A percentile compares a stretch with the other conserved stretches of the same genome.
phyloP scores from a whole-genome alignment of 2,113 vertebrate species.

The Neodontobutis hainanensis region DNA sequence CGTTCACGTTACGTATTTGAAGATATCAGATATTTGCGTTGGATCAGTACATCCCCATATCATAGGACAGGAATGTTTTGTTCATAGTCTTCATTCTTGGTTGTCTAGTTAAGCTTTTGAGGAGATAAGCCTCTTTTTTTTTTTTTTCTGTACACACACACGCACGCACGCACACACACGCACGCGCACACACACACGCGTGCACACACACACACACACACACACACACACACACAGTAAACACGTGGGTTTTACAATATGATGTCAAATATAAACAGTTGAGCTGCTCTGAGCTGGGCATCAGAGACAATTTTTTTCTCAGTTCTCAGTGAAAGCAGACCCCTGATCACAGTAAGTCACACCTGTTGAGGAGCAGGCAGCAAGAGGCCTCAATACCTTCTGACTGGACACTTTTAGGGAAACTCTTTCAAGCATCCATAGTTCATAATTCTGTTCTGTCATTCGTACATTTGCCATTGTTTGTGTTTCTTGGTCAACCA shows the following conservation, averaged over 20 bases:
- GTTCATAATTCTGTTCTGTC: slow-evolving; percentile 30
- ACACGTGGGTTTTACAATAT: slow-evolving; percentile 64
- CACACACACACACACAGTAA: slow-evolving; percentile 60
- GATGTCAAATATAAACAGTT: slow-evolving; percentile 52
- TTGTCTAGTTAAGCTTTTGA: slow-evolving; percentile 55
- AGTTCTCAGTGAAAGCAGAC: slow-evolving; percentile 38
- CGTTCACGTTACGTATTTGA: background rate
- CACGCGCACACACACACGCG: slow-evolving; percentile 43
- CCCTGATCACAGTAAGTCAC: slow-evolving; percentile 51
- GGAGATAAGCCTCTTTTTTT: slow-evolving; percentile 26
- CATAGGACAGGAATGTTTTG: slow-evolving; percentile 1
- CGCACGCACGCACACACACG: slow-evolving; percentile 52
- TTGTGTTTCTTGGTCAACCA: slow-evolving; percentile 28
- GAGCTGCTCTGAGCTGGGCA: slow-evolving; percentile 58
- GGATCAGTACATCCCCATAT: slow-evolving; percentile 6
- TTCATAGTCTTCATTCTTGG: slow-evolving; percentile 25
- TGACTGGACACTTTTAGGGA: slow-evolving; percentile 17
- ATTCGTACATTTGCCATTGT: slow-evolving; percentile 17
- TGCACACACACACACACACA: slow-evolving; percentile 38
- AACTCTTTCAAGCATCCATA: slow-evolving; percentile 32
- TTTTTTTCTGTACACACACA: slow-evolving; percentile 23
- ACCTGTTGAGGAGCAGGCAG: slow-evolving; percentile 32
- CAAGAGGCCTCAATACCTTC: background rate
- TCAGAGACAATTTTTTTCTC: slow-evolving; percentile 63
- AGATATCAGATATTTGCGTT: background rate